phyloP scores from a whole-genome alignment of 2,888 invertebrate species.

The Urechis unicinctus region DNA sequence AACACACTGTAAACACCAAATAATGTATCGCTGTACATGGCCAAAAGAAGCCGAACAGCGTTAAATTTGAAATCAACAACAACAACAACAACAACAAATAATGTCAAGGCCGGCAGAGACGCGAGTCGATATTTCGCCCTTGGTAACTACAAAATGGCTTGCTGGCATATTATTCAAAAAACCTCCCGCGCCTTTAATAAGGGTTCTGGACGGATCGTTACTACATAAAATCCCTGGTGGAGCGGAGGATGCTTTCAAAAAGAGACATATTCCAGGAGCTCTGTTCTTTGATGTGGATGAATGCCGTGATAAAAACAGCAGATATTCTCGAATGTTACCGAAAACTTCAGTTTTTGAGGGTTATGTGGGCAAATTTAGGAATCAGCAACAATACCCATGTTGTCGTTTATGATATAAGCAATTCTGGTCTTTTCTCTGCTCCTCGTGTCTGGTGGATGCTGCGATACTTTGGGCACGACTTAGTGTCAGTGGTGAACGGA shows the following conservation, averaged over 20 bases:
- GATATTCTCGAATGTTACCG: conserved; percentile 38
- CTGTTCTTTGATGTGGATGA: conserved; percentile 41
- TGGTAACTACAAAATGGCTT: conserved; percentile 14
- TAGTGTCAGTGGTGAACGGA: conserved; percentile 37
- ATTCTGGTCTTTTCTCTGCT: conserved; percentile 31
- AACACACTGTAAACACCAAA: no score
- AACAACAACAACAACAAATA: no score
- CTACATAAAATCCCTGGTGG: conserved; percentile 30
- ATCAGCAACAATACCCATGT: conserved; percentile 38
- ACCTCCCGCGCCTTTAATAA: conserved; percentile 13
- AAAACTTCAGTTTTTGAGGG: conserved; percentile 27
- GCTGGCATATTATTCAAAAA: conserved; percentile 2
- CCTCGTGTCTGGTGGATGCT: conserved; percentile 44
- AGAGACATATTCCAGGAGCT: conserved; percentile 40
- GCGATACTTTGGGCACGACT: conserved; percentile 35
- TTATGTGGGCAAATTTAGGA: conserved; percentile 36
- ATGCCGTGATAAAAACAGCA: conserved; percentile 30
- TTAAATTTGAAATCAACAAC: no score
- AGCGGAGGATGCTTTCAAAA: conserved; percentile 27
- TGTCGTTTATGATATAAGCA: conserved; percentile 38
- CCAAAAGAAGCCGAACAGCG: no score
- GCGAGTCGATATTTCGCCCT: no score
- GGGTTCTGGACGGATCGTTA: conserved; percentile 39
- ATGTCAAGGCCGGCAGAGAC: no score
- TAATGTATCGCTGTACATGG: no score